Evolutionary conservation across 1,140 invertebrate genomes (phyloP).

Genomic region (Camponotus floridanus): DNA sequence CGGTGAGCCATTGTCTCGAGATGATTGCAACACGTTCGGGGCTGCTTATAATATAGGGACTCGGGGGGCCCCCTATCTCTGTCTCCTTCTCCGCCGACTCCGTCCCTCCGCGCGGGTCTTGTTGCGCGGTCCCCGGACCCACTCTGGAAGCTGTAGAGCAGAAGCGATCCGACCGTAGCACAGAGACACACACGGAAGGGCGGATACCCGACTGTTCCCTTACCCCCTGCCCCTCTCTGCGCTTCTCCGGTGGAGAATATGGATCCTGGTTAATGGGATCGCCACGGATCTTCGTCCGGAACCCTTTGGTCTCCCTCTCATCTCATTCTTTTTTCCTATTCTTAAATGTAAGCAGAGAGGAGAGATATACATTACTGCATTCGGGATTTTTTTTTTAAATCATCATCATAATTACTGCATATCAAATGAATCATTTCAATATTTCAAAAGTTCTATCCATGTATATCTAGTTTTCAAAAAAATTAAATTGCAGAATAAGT

Average conservation of each 20-base stretch:
- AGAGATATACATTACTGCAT: neutral
- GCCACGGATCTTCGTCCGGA: slow-evolving; percentile 60
- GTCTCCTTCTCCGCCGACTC: slow-evolving; percentile 61
- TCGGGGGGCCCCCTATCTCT: slow-evolving; percentile 65
- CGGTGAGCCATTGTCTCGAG: slow-evolving; percentile 84
- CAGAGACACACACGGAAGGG: slow-evolving; percentile 76
- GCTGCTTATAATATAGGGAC: slow-evolving; percentile 84
- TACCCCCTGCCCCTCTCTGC: neutral
- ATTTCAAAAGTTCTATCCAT: neutral
- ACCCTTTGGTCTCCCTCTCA: slow-evolving; percentile 29
- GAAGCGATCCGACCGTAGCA: slow-evolving; percentile 65
- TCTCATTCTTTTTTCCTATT: slow-evolving; percentile 35
- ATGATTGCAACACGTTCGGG: slow-evolving; percentile 85
- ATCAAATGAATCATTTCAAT: neutral
- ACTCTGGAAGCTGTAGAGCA: slow-evolving; percentile 61
- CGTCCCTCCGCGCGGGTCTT: slow-evolving; percentile 46
- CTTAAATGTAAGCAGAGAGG: slow-evolving; percentile 14
- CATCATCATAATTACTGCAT: neutral
- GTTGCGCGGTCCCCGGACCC: slow-evolving; percentile 51
- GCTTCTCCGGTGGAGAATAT: slow-evolving; percentile 60
- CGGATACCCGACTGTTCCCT: slow-evolving; percentile 67
- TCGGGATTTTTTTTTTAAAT: slow-evolving; percentile 10
- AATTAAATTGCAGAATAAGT: neutral
- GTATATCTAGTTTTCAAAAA: neutral
- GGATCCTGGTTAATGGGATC: slow-evolving; percentile 74